Base-by-base conservation (phyloP, 92 coral and sea anemone species). In the Desmophyllum pertusum region DNA sequence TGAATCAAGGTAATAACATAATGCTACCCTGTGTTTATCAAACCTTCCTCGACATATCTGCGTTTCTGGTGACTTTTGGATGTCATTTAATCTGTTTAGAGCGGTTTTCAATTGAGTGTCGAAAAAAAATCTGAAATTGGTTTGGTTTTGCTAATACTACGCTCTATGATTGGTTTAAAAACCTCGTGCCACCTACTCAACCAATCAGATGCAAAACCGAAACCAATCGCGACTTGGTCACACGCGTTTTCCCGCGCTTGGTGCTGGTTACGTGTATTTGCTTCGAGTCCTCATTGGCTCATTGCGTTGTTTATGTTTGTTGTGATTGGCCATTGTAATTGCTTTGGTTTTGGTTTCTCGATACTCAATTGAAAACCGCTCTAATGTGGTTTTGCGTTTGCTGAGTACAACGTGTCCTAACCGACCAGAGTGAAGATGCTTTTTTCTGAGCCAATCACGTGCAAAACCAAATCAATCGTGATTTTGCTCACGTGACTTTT, bases 1-100 rank as follows among this genome's bases (percentile, higher is more conserved):
- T 51, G 98, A 96, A 45, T 96, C 98, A 27, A 96, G 98, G 96
- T 94, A 81, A 21, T 15, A 21, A 3, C 7, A 8, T 29, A 23
- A 27, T 61, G 41, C 7, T 2, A 65, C 38, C 55, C 55, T 62
- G 5, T n/a, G 11, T 59, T 14, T 27, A 62, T 10, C 67, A n/a
- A n/a, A n/a, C 35, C 35, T 62, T 31, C 37, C 18, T 21, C 10
- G 67, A 31, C 35, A 23, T 8, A 11, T 62, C 6, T 13, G 67
- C 36, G 31, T 48, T 13, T 15, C 53, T 6, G 21, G 21, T 13
- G 19, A 48, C 21, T 13, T 48, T 48, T 48, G 21, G 17, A 48
- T 18, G 21, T 48, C 21, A 43, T 7, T 43, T 7, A 43, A 43
- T 43, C 10, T 43, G 6, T 3, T 43, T 48, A 48, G 19, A 13